Evolutionary conservation across 2,888 invertebrate species (phyloP), one percentile per base, ranked within the genome.

Genomic region (Anarsia innoxiella): DNA sequence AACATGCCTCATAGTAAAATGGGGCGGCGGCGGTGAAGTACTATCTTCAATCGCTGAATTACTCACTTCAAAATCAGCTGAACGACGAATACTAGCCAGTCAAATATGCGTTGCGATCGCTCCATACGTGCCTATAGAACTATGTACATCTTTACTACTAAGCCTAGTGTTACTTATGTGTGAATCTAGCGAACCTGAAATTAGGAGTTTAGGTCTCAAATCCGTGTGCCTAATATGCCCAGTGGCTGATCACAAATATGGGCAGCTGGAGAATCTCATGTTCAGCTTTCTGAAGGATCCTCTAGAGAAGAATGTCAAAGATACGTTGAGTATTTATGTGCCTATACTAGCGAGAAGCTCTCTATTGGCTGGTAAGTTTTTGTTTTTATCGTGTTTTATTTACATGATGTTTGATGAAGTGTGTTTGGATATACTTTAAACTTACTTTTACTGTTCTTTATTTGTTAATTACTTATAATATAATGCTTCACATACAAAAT

Each of bases 81-180:
- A 84, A 35, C 65, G 83, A 1, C 53, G 80, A 0, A 44, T 77
- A 31, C 44, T 84, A 12, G 83, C 83, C 25, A 78, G 80, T 44
- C 79, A 82, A 46, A 75, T 80, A 37, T 84, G 82, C 49, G 64
- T 83, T 16, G 69, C 79, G 1, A 70, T 80, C 11, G 79, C 83
- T 0, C 84, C 84, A 0, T 83, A 82, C 47, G 76, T 83, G 0
- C 78, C 83, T 0, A 59, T 85, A 44, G 85, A 85, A 33, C 55
- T 86, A 0, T 82, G 84, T 60, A 78, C 82, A 2, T 86, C 86
- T 0, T 50, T 86, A 11, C 56, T 86, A 8, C 70, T 85, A 6
- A 86, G 86, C 42, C 53, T 86, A 12, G 80, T 83, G 1, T 40
- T 74, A 16, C 59, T 85, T 6, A 86, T 86, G 86, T 85, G 84